Base-by-base conservation (phyloP, 2,113 vertebrate species). In the Oreochromis tanganicae region DNA sequence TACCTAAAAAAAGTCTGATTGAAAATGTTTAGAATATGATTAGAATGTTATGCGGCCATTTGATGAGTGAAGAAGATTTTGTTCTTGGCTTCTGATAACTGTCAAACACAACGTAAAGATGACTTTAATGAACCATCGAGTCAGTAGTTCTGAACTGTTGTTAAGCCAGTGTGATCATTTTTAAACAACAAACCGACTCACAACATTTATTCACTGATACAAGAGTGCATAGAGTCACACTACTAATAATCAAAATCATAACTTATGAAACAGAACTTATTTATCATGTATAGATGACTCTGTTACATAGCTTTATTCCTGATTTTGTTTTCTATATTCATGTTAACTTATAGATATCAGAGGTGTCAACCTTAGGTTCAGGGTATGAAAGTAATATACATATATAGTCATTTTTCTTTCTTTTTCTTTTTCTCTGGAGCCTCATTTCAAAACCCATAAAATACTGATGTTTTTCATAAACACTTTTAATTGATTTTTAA, bases 31-130 rank as follows among this genome's bases (percentile, higher is more conserved):
- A 41, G n/a, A 68, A 41, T 68, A 68, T 68, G 7, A 71, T 68
- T 21, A 41, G 0, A 68, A 41, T 21, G 66, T 9, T 21, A 41
- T 0, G 34, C 1, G 0, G 34, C 3, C 48, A 27, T 7, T 32
- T 32, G 16, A 16, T 27, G 27, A 61, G 16, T 14, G 27, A 27
- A 27, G 27, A 27, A 16, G 21, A 27, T 55, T 16, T 7, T 10
- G 4, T 38, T 55, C 17, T 36, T 56, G n/a, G 32, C 34, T 36
- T 54, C 29, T 36, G 32, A 36, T 19, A 63, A 63, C 59, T 63
- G 2, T 80, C 21, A 73, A 73, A 16, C 13, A 46, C 21, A 46
- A 27, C 0, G 3, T 10, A 73, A 73, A 73, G 13, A 10, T 73
- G 4, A 4, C 16, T 71, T 71, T 73, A 73, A 73, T 73, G 38